phyloP scores from a whole-genome alignment of 2,113 vertebrate species.

The Leucosticte australis region DNA sequence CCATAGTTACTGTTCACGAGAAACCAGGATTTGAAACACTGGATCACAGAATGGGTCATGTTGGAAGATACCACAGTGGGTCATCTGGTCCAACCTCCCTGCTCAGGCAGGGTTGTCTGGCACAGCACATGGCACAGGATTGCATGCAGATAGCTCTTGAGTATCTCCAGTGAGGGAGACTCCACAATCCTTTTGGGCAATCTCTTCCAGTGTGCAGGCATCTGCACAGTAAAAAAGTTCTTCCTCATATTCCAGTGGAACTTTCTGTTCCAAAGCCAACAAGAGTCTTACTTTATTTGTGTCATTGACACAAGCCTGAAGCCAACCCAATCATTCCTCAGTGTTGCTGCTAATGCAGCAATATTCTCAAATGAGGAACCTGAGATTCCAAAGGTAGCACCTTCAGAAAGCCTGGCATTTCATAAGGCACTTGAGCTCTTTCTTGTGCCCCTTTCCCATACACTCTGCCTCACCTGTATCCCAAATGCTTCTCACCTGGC shows the following conservation, averaged over 20 bases:
- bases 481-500: not conserved
- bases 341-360: rapidly evolving
- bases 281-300: not conserved
- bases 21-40: not conserved
- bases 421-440: rapidly evolving
- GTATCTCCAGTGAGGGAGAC: not conserved
- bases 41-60: not conserved
- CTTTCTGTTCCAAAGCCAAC: not conserved
- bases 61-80: not conserved
- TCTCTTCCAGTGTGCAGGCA: not conserved
- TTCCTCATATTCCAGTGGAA: not conserved
- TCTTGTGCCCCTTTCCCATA: not conserved
- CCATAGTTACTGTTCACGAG: not conserved
- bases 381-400: not conserved
- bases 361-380: not conserved
- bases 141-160: not conserved
- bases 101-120: not conserved
- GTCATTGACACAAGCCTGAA: not conserved
- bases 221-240: not conserved
- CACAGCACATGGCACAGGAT: not conserved
- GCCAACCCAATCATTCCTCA: not conserved
- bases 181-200: not conserved
- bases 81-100: not conserved
- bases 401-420: not conserved
- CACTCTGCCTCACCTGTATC: not conserved